Evolutionary conservation across 1,140 invertebrate species (phyloP).

Genomic region (Geopemphigus sp.): DNA sequence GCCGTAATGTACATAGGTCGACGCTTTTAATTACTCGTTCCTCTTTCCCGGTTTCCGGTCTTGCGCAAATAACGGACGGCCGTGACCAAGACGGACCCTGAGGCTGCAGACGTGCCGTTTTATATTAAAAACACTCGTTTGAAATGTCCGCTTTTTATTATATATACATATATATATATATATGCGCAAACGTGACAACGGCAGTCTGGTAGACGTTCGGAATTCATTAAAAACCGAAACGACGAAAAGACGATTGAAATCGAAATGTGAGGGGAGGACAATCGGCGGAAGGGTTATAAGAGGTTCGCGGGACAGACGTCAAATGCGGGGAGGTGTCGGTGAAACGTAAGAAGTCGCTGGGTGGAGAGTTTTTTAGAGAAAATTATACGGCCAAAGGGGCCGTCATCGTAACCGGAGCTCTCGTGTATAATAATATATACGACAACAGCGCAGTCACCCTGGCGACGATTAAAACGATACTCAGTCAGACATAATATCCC

Average conservation of each 20-base stretch:
- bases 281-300: not conserved
- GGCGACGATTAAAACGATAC: constrained; percentile 30
- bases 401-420: not conserved
- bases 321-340: not conserved
- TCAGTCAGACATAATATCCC: not conserved
- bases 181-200: not conserved
- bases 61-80: too few species aligned
- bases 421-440: not conserved
- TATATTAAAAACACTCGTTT: constrained; percentile 24
- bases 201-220: not conserved
- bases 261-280: constrained; percentile 6
- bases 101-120: not conserved
- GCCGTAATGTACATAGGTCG: not conserved
- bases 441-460: not conserved
- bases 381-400: not conserved
- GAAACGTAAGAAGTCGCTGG: not conserved
- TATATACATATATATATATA: not conserved
- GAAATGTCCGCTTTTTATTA: not conserved
- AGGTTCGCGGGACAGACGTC: too few species aligned
- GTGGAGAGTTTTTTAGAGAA: constrained; percentile 5
- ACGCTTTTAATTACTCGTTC: not conserved
- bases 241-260: constrained; percentile 25
- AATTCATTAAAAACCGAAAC: constrained; percentile 38
- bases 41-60: not conserved
- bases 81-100: not conserved